Evolutionary conservation across 2,113 vertebrate species (phyloP), one percentile per base, ranked within the genome.

Genomic region (Salvelinus fontinalis): DNA sequence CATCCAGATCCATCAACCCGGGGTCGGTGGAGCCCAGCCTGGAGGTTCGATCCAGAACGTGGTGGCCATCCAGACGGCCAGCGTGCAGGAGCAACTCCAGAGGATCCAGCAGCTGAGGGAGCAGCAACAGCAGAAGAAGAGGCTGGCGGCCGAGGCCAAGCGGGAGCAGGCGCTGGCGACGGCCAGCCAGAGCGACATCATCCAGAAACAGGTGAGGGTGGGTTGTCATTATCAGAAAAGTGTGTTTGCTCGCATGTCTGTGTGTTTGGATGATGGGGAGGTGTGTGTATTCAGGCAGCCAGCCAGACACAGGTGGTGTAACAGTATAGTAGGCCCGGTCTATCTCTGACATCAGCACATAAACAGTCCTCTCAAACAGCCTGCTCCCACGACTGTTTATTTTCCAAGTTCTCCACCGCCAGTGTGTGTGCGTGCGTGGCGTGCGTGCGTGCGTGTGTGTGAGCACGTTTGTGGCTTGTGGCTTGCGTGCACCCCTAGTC

Each of bases 11-110:
- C 96, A 95, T 85, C 95, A 93, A 68, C 81, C 83, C 0, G 89
- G 89, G 85, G 83, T 92, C 91, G 88, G 87, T 86, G 13, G 88
- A 74, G 79, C 88, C 84, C 88, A 89, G 86, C 87, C 82, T 79
- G 89, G 89, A 89, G 91, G 91, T 88, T 88, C 12, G 29, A 2
- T 93, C 85, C 95, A 97, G 91, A 97, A 96, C 70, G 95, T 98
- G 83, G 96, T 98, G 75, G 92, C 97, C 82, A 96, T 99, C 88
- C 97, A 97, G 92, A 94, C 97, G 73, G 94, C 96, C 83, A 97
- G 96, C 78, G 96, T 98, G 77, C 97, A 98, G 91, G 97, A 98
- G 92, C 97, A 98, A 85, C 94, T 98, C 86, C 96, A 97, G 84
- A 92, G 95, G 89, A 97, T 95, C 90, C 96, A 97, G 91, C 97